Evolutionary conservation across 2,797 vertebrate genomes (phyloP).

Genomic region (Setipinna tenuifilis): DNA sequence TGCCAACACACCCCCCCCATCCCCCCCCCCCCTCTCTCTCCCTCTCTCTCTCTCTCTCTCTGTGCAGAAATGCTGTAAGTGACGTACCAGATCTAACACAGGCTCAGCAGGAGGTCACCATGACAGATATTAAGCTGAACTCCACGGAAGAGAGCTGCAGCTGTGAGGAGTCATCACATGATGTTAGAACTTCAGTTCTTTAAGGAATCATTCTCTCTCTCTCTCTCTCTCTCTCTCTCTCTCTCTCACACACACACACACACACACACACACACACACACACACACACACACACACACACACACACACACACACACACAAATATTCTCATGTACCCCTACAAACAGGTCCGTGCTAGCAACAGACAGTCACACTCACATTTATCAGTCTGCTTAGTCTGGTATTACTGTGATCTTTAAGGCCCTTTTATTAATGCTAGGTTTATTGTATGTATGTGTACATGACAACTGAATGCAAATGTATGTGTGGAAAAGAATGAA

Average conservation of each 20-base stretch:
- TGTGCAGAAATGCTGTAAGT: slow-evolving; percentile 40
- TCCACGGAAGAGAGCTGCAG: slow-evolving; percentile 50
- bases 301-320: background rate
- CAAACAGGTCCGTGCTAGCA: background rate
- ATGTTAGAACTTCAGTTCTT: slow-evolving; percentile 65
- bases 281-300: slow-evolving; percentile 14
- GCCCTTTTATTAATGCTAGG: background rate
- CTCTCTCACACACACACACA: background rate
- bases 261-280: slow-evolving; percentile 16
- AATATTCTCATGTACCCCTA: background rate
- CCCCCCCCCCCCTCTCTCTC: background rate
- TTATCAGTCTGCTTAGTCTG: background rate
- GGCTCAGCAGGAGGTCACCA: slow-evolving; percentile 53
- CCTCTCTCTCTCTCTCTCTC: background rate
- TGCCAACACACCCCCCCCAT: too few relatives aligned
- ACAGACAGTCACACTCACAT: background rate
- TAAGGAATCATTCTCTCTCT: slow-evolving; percentile 41
- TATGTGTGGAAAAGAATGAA: slow-evolving; percentile 7
- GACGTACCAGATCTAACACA: slow-evolving; percentile 39
- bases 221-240: background rate
- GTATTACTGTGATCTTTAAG: background rate
- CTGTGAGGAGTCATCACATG: slow-evolving; percentile 58
- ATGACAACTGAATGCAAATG: background rate
- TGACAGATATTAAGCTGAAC: slow-evolving; percentile 59
- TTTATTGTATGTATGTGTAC: background rate